Conservation (phyloP, 2,113 vertebrate species). For the Girardinichthys multiradiatus region DNA sequence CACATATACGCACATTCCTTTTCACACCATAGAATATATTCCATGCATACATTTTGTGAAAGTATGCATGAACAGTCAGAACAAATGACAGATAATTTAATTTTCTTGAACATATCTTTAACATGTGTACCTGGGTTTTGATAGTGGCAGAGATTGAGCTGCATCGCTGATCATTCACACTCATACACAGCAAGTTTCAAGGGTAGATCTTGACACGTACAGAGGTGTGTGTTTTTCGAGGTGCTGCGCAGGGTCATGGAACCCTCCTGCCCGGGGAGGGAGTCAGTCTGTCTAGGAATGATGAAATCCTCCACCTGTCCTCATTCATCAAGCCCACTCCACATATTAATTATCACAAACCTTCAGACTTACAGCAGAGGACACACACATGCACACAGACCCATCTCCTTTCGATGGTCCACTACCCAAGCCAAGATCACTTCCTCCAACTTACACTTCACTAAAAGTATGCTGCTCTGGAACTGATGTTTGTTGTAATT, state of each 20-base stretch:
- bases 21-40: slow-evolving; percentile 11
- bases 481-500: slow-evolving; percentile 42
- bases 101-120: slow-evolving; percentile 36
- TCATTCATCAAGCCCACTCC: slow-evolving; percentile 83
- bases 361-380: slow-evolving; percentile 83
- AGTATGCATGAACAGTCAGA: slow-evolving; percentile 22
- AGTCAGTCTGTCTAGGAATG: slow-evolving; percentile 76
- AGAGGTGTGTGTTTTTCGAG: slow-evolving; percentile 52
- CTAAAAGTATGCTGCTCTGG: slow-evolving; percentile 23
- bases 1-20: slow-evolving; percentile 30
- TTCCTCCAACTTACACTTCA: slow-evolving; percentile 28
- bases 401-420: not conserved
- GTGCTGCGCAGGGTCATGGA: slow-evolving; percentile 74
- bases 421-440: slow-evolving; percentile 19
- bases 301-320: slow-evolving; percentile 81
- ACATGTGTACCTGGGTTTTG: slow-evolving; percentile 29
- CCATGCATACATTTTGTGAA: not conserved
- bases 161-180: not conserved
- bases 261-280: slow-evolving; percentile 74
- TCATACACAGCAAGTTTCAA: slow-evolving; percentile 57
- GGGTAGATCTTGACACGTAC: slow-evolving; percentile 54
- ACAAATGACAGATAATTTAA: slow-evolving; percentile 17
- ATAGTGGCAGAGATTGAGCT: slow-evolving; percentile 5
- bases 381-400: slow-evolving; percentile 55
- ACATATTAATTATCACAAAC: slow-evolving; percentile 84